A percentile compares a stretch with the other conserved stretches of the same genome.
Evolutionary conservation across 2,113 vertebrate genomes (phyloP).

Genomic region (Puntigrus tetrazona): DNA sequence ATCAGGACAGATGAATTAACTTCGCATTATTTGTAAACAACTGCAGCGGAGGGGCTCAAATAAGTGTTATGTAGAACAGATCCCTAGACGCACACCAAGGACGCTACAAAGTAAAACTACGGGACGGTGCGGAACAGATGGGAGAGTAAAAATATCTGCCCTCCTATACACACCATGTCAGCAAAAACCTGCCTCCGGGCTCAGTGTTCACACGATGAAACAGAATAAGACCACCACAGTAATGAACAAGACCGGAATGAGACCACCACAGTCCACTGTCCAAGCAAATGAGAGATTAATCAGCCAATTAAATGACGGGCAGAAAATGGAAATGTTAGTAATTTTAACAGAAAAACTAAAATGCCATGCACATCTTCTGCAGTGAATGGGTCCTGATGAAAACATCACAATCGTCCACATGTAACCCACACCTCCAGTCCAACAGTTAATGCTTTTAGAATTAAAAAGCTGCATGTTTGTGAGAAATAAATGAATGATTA

Average conservation of each 20-base stretch:
- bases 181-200: slow-evolving; percentile 57
- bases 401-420: no score
- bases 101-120: slow-evolving; percentile 69
- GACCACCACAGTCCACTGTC: background rate
- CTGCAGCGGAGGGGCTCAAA: slow-evolving; percentile 39
- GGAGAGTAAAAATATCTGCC: slow-evolving; percentile 64
- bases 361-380: background rate
- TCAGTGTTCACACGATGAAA: slow-evolving; percentile 29
- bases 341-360: background rate
- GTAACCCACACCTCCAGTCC: no score
- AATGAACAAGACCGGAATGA: background rate
- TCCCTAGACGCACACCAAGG: slow-evolving; percentile 71
- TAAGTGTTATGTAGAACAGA: slow-evolving; percentile 68
- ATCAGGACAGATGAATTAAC: background rate
- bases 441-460: no score
- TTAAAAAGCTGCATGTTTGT: no score
- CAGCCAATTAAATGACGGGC: no score
- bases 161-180: slow-evolving; percentile 57
- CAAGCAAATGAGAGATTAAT: background rate
- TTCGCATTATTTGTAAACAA: slow-evolving; percentile 50
- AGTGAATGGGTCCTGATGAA: background rate
- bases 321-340: background rate
- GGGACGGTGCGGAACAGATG: slow-evolving; percentile 67
- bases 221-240: slow-evolving; percentile 24
- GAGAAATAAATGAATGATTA: no score